Evolutionary conservation across 1,140 invertebrate genomes (phyloP), one percentile per base, ranked within the genome.

Genomic region (Antheraea pernyi): DNA sequence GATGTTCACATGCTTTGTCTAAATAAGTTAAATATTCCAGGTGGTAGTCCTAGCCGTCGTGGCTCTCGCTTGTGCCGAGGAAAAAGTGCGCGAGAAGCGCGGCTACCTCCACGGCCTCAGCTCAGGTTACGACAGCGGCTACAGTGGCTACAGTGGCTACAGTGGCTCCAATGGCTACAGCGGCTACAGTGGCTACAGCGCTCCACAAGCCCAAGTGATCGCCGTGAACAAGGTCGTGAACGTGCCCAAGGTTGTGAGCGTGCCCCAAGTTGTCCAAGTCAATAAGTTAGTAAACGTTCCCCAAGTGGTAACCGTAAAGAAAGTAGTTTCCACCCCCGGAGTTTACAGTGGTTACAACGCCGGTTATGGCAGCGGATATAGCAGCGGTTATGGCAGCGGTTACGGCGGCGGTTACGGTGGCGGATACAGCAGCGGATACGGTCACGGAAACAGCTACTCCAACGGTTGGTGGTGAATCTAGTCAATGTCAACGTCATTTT

Each of bases 271-370:
- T 46, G 65, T 80, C 7, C 68, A 72, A 0, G 65, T 76, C 1
- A 73, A 74, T 30, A 74, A 74, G n/a, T 67, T 76, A 0, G 70
- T 78, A 0, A 48, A 77, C 22, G 83, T 80, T 53, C 86, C 86
- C 0, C 77, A 85, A 61, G 75, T 86, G 16, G 80, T 89, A 58
- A 77, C 84, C 19, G 83, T 84, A 13, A 84, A 87, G 75, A 81
- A 80, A 53, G 72, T 88, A 13, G 83, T 86, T 9, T 70, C 82
- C 22, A 70, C 73, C 11, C 72, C 79, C 37, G 75, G 71, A 68
- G 66, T 58, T 8, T 72, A 73, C 11, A 59, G 59, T 8, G 70
- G 62, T 42, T 61, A 42, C 30, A 37, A 22, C 19, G 48, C 58
- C 46, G 68, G 74, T 9, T 68, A 39, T 59, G 75, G 77, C 8